These are phyloP conservation scores for Harpegnathos saltator DNA, from an alignment of 1,140 invertebrate species.

Conservation along the genomic window DNA sequence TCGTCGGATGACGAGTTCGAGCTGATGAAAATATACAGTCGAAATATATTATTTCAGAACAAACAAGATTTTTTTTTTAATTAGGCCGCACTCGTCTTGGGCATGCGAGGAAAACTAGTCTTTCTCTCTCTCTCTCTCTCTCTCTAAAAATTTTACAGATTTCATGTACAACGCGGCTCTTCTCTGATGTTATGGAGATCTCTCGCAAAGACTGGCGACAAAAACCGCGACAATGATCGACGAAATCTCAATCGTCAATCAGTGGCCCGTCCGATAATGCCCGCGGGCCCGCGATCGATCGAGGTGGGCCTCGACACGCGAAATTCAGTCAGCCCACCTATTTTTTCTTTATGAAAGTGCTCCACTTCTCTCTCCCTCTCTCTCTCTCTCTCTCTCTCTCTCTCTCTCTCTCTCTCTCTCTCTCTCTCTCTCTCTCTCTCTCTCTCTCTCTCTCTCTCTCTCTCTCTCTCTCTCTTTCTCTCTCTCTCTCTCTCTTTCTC, in stretches of 20 bases:
- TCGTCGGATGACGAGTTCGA: neutral
- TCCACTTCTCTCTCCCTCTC: constrained; percentile 65
- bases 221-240: constrained; percentile 29
- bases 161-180: neutral
- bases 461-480: constrained; percentile 38
- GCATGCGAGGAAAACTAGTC: neutral
- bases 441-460: no score
- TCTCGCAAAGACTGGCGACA: neutral
- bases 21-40: neutral
- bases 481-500: neutral
- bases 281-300: constrained; percentile 60
- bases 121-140: no score
- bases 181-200: neutral
- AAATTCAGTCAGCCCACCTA: constrained; percentile 61
- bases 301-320: constrained; percentile 24
- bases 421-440: constrained; percentile 6
- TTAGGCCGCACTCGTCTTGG: neutral
- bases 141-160: constrained; percentile 21
- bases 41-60: neutral
- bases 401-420: neutral
- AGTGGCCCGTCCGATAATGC: constrained; percentile 22
- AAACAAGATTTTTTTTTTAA: neutral
- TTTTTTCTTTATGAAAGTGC: constrained; percentile 75
- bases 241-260: neutral
- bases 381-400: neutral